Conservation (phyloP, 2,888 invertebrate genomes). For the Abrostola triplasia region DNA sequence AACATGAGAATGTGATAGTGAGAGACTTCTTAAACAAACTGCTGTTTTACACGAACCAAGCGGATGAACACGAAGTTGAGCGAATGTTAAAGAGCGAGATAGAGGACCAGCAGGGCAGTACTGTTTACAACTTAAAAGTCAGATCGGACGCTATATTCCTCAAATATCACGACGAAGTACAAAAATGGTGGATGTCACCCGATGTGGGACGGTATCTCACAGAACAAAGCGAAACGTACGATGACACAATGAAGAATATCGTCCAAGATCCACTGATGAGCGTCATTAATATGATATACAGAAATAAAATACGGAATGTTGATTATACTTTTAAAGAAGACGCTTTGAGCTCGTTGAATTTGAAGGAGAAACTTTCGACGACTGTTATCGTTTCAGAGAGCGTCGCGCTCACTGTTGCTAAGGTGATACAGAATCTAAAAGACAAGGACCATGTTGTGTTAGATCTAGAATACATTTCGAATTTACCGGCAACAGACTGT, state of each 20-base stretch:
- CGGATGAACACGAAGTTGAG: no score
- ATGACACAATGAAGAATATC: neutral
- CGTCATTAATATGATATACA: neutral
- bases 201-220: no score
- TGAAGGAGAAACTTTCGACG: neutral
- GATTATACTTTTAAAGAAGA: slow-evolving; percentile 17
- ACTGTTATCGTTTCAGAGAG: slow-evolving; percentile 5
- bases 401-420: slow-evolving; percentile 12
- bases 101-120: no score
- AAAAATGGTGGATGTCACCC: no score
- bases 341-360: neutral
- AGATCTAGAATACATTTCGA: slow-evolving; percentile 15
- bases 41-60: neutral
- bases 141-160: no score
- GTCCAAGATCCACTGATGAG: neutral
- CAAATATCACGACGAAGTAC: no score
- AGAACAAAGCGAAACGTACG: no score
- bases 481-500: neutral
- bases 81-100: no score
- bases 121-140: no score
- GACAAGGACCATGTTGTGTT: slow-evolving; percentile 4
- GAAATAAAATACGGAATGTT: slow-evolving; percentile 7
- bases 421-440: slow-evolving; percentile 21
- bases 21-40: neutral
- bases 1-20: neutral